A percentile compares a stretch with the other conserved stretches of the same genome.
phyloP scores from a whole-genome alignment of 2,797 vertebrate genomes.

The Myotis findleyi region DNA sequence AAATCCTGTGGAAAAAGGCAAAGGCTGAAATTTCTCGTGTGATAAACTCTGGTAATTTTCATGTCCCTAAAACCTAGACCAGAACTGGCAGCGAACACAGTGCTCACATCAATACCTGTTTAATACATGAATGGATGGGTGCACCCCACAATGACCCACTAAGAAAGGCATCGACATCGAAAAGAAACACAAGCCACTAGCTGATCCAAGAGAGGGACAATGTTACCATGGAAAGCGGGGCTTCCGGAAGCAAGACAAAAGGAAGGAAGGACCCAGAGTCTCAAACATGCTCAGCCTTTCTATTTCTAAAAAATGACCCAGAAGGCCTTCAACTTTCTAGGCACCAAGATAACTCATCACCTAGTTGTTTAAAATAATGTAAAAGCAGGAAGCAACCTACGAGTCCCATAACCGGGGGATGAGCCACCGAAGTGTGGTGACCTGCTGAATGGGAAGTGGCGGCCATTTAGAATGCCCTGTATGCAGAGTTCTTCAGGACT shows the following conservation, averaged over 20 bases:
- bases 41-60: background rate
- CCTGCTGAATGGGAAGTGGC: background rate
- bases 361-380: background rate
- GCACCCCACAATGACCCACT: background rate
- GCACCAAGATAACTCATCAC: background rate
- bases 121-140: background rate
- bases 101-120: background rate
- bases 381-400: background rate
- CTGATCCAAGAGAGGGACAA: background rate
- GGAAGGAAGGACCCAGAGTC: background rate
- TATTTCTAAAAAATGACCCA: background rate
- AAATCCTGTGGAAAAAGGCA: background rate
- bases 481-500: background rate
- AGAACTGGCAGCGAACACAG: background rate
- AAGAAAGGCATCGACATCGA: background rate
- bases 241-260: background rate
- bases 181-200: background rate
- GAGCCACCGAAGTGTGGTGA: background rate
- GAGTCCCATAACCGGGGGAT: background rate
- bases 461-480: background rate
- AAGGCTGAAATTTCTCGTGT: background rate
- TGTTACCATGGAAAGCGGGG: background rate
- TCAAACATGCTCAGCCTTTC: background rate
- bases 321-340: background rate
- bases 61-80: too few relatives aligned